Base-by-base conservation (phyloP, 2,888 invertebrate species). In the Leucoptera coffeella region DNA sequence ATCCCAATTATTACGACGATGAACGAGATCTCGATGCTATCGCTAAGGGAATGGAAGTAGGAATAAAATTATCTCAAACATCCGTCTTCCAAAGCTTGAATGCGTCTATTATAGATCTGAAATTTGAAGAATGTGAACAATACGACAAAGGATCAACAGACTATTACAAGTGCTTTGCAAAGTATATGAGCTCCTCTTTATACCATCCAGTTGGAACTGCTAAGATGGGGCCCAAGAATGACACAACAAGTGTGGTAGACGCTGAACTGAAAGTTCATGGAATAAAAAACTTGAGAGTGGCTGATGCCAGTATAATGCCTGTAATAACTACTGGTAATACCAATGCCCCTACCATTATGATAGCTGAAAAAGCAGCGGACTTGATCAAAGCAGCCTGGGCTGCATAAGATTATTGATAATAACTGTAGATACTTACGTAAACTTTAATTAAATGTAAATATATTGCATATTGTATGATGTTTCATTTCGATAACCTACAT, bases 311-410 rank as follows among this genome's bases (percentile, higher is more conserved):
- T n/a, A n/a, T n/a, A n/a, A n/a, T n/a, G n/a, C n/a, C n/a, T n/a
- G n/a, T n/a, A n/a, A n/a, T n/a, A n/a, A n/a, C n/a, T n/a, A n/a
- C n/a, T n/a, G 82, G 79, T 2, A 85, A 85, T 47, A 83, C 83
- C 0, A 85, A 85, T 42, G 85, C 81, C 0, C 80, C 84, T 1
- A 72, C 75, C 0, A 80, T 85, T n/a, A 85, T 85, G 85, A 83
- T 85, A n/a, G n/a, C n/a, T n/a, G n/a, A n/a, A n/a, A n/a, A n/a
- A n/a, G n/a, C n/a, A n/a, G n/a, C n/a, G n/a, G n/a, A n/a, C n/a
- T n/a, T n/a, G n/a, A n/a, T n/a, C n/a, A n/a, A n/a, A n/a, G n/a
- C n/a, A n/a, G n/a, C n/a, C n/a, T n/a, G n/a, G n/a, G n/a, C n/a
- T n/a, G n/a, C n/a, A n/a, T n/a, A n/a, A n/a, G n/a, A n/a, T n/a